Conservation (phyloP, 2,888 invertebrate genomes). For the Rutpela maculata region DNA sequence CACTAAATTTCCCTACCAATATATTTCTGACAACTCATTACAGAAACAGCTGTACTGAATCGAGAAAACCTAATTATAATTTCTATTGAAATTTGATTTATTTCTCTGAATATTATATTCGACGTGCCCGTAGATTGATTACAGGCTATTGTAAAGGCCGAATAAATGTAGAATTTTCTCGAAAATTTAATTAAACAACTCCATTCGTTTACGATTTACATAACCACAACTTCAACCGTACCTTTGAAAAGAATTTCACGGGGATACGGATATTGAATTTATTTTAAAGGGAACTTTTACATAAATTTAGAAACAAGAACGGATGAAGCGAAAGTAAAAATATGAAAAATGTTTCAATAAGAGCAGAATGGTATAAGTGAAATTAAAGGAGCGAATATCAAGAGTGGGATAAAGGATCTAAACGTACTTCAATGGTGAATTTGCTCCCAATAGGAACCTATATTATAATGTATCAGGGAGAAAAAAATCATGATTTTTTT, state of each 20-base stretch:
- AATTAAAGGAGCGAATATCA: no score
- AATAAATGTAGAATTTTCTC: not conserved
- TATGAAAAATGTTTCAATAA: no score
- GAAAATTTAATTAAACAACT: conserved; percentile 20
- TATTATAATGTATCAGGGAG: no score
- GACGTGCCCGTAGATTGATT: conserved; percentile 15
- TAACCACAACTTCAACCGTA: not conserved
- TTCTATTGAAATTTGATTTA: conserved; percentile 38
- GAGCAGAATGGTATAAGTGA: no score
- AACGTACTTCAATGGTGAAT: no score
- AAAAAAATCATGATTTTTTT: no score
- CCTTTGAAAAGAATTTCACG: not conserved
- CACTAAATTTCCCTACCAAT: conserved; percentile 11
- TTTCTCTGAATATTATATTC: conserved; percentile 19
- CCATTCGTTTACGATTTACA: conserved; percentile 13
- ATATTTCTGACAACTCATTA: conserved; percentile 29
- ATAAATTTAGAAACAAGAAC: not conserved
- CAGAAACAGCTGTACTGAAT: not conserved
- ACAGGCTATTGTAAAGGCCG: conserved; percentile 9
- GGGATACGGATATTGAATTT: not conserved
- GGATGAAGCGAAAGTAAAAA: no score
- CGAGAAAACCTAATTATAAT: conserved; percentile 29
- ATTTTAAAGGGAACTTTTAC: not conserved
- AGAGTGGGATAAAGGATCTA: no score
- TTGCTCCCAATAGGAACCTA: no score